A percentile compares a stretch with the other conserved stretches of the same genome.
phyloP scores from a whole-genome alignment of 2,113 vertebrate genomes.

The Sinocyclocheilus anophthalmus region DNA sequence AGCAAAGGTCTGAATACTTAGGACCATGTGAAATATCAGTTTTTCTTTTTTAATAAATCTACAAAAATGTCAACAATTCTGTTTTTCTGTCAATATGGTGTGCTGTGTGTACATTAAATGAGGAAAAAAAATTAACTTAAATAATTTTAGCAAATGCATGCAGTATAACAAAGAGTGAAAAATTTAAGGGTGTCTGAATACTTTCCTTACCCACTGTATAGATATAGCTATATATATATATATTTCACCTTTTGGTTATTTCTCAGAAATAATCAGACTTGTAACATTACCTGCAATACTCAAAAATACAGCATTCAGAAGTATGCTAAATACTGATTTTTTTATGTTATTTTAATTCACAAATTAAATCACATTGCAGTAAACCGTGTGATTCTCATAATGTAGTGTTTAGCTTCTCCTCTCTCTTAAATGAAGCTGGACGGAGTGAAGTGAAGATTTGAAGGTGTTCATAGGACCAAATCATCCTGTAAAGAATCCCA shows the following conservation, averaged over 20 bases:
- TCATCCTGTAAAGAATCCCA: conserved; percentile 22
- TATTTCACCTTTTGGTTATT: not conserved
- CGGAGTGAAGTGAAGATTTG: not conserved
- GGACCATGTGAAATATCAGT: no score
- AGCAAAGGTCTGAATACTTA: no score
- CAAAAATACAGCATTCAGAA: not conserved
- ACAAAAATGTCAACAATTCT: no score
- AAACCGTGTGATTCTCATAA: conserved; percentile 9
- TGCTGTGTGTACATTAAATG: no score
- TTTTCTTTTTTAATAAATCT: no score
- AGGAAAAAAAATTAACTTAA: no score
- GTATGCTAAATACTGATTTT: not conserved
- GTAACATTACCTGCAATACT: not conserved
- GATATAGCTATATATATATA: not conserved
- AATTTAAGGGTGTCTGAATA: no score
- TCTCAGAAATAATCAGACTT: not conserved
- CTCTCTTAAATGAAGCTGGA: not conserved
- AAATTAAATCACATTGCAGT: not conserved
- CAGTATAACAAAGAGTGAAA: no score
- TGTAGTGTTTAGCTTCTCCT: not conserved
- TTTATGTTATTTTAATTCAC: not conserved
- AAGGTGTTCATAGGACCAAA: conserved; percentile 9
- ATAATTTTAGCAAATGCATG: no score
- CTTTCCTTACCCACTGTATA: no score
- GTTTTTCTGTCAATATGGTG: no score